phyloP scores from a whole-genome alignment of 2,797 vertebrate genomes.

The Parauchenoglanis punctatus region DNA sequence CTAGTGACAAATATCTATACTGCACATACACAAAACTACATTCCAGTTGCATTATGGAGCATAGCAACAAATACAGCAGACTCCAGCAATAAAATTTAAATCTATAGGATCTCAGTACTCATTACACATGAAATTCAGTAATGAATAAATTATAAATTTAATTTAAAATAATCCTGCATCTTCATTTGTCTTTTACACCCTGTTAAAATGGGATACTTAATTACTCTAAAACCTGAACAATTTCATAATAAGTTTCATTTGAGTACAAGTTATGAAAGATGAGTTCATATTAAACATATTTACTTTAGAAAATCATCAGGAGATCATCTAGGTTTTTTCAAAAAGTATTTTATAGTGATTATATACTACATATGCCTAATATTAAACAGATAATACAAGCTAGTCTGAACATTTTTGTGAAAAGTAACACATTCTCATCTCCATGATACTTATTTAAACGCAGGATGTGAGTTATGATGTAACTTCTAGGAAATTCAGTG shows the following conservation, averaged over 20 bases:
- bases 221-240: background rate
- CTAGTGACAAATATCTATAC: constrained; percentile 62
- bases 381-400: background rate
- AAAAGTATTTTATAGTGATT: too few relatives aligned
- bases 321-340: background rate
- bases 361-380: background rate
- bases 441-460: background rate
- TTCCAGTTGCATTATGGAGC: background rate
- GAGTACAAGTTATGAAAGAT: background rate
- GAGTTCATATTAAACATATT: background rate
- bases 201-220: background rate
- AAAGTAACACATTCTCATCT: background rate
- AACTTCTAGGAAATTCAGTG: constrained; percentile 9
- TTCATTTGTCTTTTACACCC: background rate
- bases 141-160: too few relatives aligned
- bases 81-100: background rate
- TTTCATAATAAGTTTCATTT: too few relatives aligned
- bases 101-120: background rate
- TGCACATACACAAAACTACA: constrained; percentile 21
- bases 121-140: background rate
- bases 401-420: background rate
- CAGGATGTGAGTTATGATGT: background rate
- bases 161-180: too few relatives aligned
- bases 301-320: background rate
- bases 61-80: background rate